phyloP scores from a whole-genome alignment of 2,113 vertebrate genomes.

The Phalacrocorax pelagicus region DNA sequence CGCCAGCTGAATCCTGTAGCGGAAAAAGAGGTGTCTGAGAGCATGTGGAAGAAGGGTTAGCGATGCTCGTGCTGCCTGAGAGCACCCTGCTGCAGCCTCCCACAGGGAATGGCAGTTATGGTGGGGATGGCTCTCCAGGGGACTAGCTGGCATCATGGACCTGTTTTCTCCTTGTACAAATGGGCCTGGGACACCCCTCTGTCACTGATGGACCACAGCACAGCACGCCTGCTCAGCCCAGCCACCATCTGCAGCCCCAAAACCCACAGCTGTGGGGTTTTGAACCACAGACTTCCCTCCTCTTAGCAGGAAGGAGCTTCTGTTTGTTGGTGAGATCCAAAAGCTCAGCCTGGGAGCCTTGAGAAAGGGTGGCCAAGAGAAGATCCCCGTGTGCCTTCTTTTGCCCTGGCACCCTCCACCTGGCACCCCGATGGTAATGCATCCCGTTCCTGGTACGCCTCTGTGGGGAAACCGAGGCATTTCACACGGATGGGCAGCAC shows the following conservation, averaged over 20 bases:
- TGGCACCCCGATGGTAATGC: no score
- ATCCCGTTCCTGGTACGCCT: neutral
- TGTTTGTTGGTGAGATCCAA: neutral
- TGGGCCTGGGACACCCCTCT: neutral
- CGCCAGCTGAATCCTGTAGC: neutral
- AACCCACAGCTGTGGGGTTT: neutral
- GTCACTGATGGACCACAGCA: neutral
- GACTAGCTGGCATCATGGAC: neutral
- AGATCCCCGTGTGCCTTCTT: no score
- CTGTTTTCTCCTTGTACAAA: neutral
- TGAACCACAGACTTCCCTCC: neutral
- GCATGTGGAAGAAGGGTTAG: neutral
- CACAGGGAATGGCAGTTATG: neutral
- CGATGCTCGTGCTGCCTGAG: neutral
- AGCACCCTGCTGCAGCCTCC: neutral
- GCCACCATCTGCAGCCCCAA: neutral
- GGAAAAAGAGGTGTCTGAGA: neutral
- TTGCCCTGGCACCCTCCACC: neutral
- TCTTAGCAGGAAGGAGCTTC: neutral
- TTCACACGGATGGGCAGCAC: fast-evolving
- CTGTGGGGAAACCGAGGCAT: neutral
- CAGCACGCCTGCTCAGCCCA: neutral
- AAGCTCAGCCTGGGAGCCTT: neutral
- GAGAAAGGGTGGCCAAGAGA: neutral
- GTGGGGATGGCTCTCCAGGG: neutral